Evolutionary conservation across 2,888 invertebrate genomes (phyloP), one percentile per base, ranked within the genome.

Genomic region (Petrolisthes cinctipes): DNA sequence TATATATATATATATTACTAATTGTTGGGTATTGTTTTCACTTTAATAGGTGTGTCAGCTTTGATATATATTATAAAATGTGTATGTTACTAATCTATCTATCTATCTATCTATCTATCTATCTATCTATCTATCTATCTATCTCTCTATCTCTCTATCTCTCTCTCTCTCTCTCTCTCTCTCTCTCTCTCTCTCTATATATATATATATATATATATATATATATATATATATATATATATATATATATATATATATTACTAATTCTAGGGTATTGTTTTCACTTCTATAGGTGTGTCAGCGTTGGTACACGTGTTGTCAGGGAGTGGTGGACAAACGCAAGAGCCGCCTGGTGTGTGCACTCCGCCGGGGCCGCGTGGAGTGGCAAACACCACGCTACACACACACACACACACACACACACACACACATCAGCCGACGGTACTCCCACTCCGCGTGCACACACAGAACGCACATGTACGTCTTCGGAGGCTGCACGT

Each of bases 401-500:
- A 37, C 37, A 37, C 37, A 37, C n/a, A n/a, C 71, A 6, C 20
- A 17, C 3, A 84, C 86, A 54, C 82, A 75, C 56, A 80, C 83
- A 56, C 23, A 71, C 85, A 89, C 84, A 57, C 83, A 86, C 20
- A 86, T 89, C 75, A 86, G 84, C 68, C 82, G 86, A 11, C 82
- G 98, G 90, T 98, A 97, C 93, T 97, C 98, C 0, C 98, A 98
- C 94, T 96, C 97, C 89, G 96, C 97, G 68, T 90, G 90, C 97
- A 97, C 88, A 92, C 91, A 89, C 92, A 93, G 95, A 90, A 96
- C 97, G 93, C 96, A 95, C 5, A 97, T 99, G 96, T 99, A 97
- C 92, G 95, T 99, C 80, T 98, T 99, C 94, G 99, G 99, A 61
- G 99, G 99, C 7, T 98, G 98, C 92, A 98, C 98, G 14, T 96